Base-by-base conservation (phyloP, 2,888 invertebrate species). In the Ichneumoninae sp. region DNA sequence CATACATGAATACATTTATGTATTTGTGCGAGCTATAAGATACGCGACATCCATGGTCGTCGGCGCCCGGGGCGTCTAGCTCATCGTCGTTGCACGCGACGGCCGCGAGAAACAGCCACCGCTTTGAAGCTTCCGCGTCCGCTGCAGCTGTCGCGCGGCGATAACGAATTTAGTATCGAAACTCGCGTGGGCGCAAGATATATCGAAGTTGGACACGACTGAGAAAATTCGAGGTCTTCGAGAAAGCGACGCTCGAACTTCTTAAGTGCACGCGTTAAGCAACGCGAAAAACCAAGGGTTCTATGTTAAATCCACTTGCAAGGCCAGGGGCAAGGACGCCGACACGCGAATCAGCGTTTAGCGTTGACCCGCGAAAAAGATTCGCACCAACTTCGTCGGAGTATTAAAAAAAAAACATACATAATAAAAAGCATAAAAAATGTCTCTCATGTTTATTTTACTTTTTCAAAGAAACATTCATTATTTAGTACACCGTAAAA, bases 91-190 rank as follows among this genome's bases (percentile, higher is more conserved):
- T 71, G 76, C 83, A 80, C 80, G 76, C 80, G 71, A 83, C 57
- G 60, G 47, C 66, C 83, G 70, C 76, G 68, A 73, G 57, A 19
- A 66, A 82, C 65, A 22, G 30, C 71, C 26, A 73, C 40, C n/a
- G 36, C 65, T 30, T 22, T 60, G 50, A 63, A 30, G 71, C 76
- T 83, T 80, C 80, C 80, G 80, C 76, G 76, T 83, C 68, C 36
- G 71, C 13, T 16, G 60, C 83, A 83, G 83, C 75, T 76, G 83
- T 80, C 83, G 83, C 76, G 70, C 57, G 63, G 54, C 63, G 79
- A 83, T 75, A 83, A 83, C 66, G 40, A 66, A 80, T 73, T 83
- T 66, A 69, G 83, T 60, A 73, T 73, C 22, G 57, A 57, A 77
- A 60, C 60, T 68, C n/a, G 52, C 63, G 36, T 22, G 65, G 70